Conservation (phyloP, 2,888 invertebrate species). For the Balanococcus diminutus region DNA sequence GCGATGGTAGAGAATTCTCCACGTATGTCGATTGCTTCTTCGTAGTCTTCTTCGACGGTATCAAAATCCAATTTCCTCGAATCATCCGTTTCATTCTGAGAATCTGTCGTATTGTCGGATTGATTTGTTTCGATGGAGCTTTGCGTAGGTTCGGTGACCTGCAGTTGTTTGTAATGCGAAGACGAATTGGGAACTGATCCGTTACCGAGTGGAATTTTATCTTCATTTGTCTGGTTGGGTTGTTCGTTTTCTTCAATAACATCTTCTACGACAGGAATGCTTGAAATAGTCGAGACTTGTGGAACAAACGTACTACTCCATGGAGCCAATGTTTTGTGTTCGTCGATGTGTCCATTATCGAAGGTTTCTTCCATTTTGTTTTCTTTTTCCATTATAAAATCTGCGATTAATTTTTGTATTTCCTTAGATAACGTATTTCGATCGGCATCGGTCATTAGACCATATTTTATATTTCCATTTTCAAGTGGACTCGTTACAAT, state of each 20-base stretch:
- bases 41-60: too few relatives aligned
- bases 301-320: too few relatives aligned
- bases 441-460: background rate
- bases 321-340: background rate
- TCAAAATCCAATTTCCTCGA: conserved; percentile 3
- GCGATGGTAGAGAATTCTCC: background rate
- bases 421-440: background rate
- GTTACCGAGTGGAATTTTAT: background rate
- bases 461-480: background rate
- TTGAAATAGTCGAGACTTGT: background rate
- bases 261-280: background rate
- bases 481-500: background rate
- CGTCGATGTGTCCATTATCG: background rate
- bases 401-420: background rate
- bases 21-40: too few relatives aligned
- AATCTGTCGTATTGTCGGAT: background rate
- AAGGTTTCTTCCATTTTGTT: background rate
- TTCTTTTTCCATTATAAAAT: background rate
- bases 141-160: background rate
- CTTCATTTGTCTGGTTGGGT: background rate
- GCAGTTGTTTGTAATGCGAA: background rate
- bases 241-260: background rate
- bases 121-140: background rate
- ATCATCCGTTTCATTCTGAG: background rate
- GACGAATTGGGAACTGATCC: background rate